These are phyloP conservation scores for Agonopterix heracliana DNA, from an alignment of 2,888 invertebrate species.

Conservation along the genomic window DNA sequence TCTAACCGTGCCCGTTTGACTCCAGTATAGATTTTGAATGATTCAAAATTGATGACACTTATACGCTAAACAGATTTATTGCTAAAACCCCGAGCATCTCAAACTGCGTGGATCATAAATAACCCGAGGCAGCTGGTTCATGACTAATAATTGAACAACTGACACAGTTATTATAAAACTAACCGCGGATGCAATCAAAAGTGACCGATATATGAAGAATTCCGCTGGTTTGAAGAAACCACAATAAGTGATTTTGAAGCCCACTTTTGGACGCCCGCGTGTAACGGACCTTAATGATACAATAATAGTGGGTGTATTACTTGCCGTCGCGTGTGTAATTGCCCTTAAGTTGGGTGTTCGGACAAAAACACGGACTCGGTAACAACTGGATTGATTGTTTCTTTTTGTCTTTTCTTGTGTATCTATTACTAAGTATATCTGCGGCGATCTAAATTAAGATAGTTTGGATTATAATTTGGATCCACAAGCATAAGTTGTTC, in stretches of 20 bases:
- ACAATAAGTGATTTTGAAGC: slow-evolving; percentile 36
- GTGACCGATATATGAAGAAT: slow-evolving; percentile 28
- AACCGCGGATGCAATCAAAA: slow-evolving; percentile 16
- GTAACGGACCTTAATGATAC: slow-evolving; percentile 56
- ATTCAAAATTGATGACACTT: too few relatives aligned
- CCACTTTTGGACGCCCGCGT: slow-evolving; percentile 29
- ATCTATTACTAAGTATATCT: too few relatives aligned
- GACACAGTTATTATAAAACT: slow-evolving; percentile 16
- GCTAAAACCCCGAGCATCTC: too few relatives aligned
- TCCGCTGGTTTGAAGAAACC: slow-evolving; percentile 28
- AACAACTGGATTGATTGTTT: slow-evolving; percentile 7
- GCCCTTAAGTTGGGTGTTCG: slow-evolving; percentile 32
- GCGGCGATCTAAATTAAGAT: too few relatives aligned
- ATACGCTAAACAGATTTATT: too few relatives aligned
- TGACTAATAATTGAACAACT: slow-evolving; percentile 2
- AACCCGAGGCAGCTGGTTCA: not conserved
- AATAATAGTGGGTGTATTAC: slow-evolving; percentile 43
- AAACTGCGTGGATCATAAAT: too few relatives aligned
- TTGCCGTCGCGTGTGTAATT: slow-evolving; percentile 51
- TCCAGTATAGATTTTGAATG: too few relatives aligned
- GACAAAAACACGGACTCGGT: slow-evolving; percentile 3
- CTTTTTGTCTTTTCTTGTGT: too few relatives aligned
- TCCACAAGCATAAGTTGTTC: too few relatives aligned
- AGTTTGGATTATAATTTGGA: too few relatives aligned
- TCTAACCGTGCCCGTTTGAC: too few relatives aligned